Base-by-base conservation (phyloP, 2,888 invertebrate species). In the Mesochorus sp. region DNA sequence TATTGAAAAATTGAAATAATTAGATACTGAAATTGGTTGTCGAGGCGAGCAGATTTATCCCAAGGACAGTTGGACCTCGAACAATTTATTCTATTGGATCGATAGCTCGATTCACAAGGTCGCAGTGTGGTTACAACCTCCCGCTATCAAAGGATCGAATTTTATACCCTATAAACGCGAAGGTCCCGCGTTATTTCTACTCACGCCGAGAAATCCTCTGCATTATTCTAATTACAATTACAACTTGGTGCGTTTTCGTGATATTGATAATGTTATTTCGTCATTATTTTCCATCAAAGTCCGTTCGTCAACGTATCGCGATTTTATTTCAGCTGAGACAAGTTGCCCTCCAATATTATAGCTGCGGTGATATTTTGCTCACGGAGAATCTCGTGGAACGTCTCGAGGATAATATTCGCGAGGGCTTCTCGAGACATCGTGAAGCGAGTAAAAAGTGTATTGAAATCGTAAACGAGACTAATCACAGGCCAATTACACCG, bases 141-240 rank as follows among this genome's bases (percentile, higher is more conserved):
- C 94, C 71, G 96, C 96, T 86, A 92, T 92, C 49, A 97, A 97
- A 90, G 94, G 95, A 8, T 92, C 93, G 31, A 93, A 92, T 17
- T 92, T 97, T 55, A 94, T 95, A n/a, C 93, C 92, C 82, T 94
- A 94, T 86, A 91, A 95, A 6, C 93, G 94, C 82, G 93, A 93
- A 37, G 95, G 94, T 66, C 96, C 97, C 1, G 93, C 95, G 47
- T 90, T 97, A 39, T 92, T 97, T 81, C 90, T 97, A 68, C 97
- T 97, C 85, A 95, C 96, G 0, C 96, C 96, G 4, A 92, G 94
- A 75, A 95, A 95, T 90, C 95, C 96, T n/a, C 91, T 96, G 42
- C 92, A 93, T 85, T 91, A 92, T 64, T 92, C 93, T 81, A 93
- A 94, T 84, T 95, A 95, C 57, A 93, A 94, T 84, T 95, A 95